Base-by-base conservation (phyloP, 1,140 invertebrate species). In the Drosophila watanabei region DNA sequence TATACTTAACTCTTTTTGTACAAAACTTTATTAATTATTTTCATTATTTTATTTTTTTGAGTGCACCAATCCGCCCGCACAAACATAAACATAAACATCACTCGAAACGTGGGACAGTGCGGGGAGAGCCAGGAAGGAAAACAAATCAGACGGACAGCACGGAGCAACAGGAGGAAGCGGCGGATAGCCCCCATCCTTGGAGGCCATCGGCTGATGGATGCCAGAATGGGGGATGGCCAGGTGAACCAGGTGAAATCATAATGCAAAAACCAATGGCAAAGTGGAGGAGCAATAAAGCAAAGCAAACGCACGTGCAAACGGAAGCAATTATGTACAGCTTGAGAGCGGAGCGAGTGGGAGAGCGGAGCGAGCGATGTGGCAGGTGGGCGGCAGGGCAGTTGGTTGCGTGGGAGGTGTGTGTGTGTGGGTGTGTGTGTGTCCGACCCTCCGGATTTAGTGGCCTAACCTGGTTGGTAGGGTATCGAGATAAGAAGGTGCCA, bases 311-410 rank as follows among this genome's bases (percentile, higher is more conserved):
- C 86, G 86, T 90, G 86, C 86, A 86, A 90, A 75, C 86, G 86
- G 86, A 80, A 86, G 86, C 86, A 86, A 86, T 86, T 86, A 90
- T 90, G 76, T 90, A 90, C 86, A 90, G 86, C 82, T 77, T 64
- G 78, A 64, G 70, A 46, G 61, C 45, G 28, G 48, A 46, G 63
- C 49, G 48, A 45, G 35, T 7, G 62, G 39, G 18, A 13, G 18
- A 43, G 59, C 20, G 75, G n/a, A 46, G 64, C 51, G 5, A 43
- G 61, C 30, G 28, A 43, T 32, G 41, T 41, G 43, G 39, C 58
- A 48, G 54, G 35, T 51, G 46, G 63, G 28, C 41, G 28, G 28
- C 41, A 18, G 33, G 32, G 16, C 32, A 56, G 33, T 32, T 16
- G 20, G 51, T n/a, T 52, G 28, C 20, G 24, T 49, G 64, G 41